phyloP scores from a whole-genome alignment of 2,888 invertebrate genomes.

The Nymphalis urticae region DNA sequence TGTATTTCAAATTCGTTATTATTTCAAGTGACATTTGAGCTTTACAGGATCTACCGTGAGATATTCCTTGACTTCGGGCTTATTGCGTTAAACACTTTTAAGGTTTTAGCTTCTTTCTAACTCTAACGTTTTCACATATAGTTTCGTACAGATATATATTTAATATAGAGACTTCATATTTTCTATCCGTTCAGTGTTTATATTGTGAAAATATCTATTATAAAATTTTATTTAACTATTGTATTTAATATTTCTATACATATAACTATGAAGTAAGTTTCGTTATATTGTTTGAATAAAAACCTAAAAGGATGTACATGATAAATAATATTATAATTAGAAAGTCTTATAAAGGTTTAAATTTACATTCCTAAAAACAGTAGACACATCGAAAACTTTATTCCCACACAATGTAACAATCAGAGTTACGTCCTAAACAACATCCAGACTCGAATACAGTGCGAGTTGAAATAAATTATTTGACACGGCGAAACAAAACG shows the following conservation, averaged over 20 bases:
- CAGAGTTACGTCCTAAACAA: constrained; percentile 38
- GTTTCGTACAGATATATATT: too few species aligned
- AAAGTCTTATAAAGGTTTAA: neutral
- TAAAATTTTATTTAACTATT: too few species aligned
- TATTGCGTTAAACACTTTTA: constrained; percentile 49
- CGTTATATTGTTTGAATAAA: too few species aligned
- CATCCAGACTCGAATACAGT: constrained; percentile 36
- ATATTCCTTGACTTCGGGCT: constrained; percentile 54
- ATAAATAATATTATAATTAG: too few species aligned
- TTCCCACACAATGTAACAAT: constrained; percentile 33
- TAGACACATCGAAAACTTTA: constrained; percentile 22
- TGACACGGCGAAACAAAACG: constrained; percentile 43
- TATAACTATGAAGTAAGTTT: too few species aligned
- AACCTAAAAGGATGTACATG: too few species aligned
- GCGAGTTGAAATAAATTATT: constrained; percentile 44
- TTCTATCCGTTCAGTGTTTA: too few species aligned
- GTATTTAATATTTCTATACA: too few species aligned
- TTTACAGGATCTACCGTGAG: constrained; percentile 63
- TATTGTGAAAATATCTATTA: too few species aligned
- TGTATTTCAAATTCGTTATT: constrained; percentile 76
- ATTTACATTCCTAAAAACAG: neutral
- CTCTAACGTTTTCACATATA: too few species aligned
- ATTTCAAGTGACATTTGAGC: constrained; percentile 69
- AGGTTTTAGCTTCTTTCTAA: neutral
- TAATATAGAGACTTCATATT: too few species aligned